Percentiles rank a stretch among this genome's conserved stretches.
phyloP scores from a whole-genome alignment of 2,888 invertebrate species.

The Aphidoletes aphidimyza region DNA sequence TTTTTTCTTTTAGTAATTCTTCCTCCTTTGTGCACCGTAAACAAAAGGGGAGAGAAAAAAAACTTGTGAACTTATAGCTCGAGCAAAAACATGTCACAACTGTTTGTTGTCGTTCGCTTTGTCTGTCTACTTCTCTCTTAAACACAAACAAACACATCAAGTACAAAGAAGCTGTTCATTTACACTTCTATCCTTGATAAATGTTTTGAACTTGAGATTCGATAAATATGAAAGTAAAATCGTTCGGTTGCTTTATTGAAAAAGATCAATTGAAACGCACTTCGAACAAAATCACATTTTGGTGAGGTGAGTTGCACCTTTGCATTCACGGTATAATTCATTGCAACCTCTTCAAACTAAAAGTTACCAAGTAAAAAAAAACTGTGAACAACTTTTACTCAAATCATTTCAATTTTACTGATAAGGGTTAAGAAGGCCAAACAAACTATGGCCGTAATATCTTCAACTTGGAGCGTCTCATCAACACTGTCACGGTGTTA shows the following conservation, averaged over 20 bases:
- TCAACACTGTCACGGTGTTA: background rate
- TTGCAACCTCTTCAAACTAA: no score
- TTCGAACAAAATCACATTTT: background rate
- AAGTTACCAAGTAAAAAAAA: no score
- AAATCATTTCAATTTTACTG: no score
- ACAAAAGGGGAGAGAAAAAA: background rate
- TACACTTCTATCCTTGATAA: slow-evolving; percentile 1
- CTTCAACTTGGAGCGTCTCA: background rate
- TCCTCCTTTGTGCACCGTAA: background rate
- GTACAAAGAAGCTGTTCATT: background rate
- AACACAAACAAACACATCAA: background rate
- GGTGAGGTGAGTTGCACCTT: no score
- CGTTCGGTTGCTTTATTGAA: no score
- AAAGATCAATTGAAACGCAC: background rate
- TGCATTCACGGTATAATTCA: no score
- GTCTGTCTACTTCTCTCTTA: no score
- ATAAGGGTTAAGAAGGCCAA: no score
- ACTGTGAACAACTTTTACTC: no score
- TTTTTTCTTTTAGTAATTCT: background rate
- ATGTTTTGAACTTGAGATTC: slow-evolving; percentile 26
- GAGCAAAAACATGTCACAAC: no score
- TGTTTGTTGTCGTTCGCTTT: no score
- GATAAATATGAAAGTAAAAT: slow-evolving; percentile 50
- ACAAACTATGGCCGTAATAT: no score
- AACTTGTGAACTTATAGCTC: background rate